These are phyloP conservation scores for Rhysida immarginata DNA, from an alignment of 1,140 invertebrate genomes.

Conservation along the genomic window DNA sequence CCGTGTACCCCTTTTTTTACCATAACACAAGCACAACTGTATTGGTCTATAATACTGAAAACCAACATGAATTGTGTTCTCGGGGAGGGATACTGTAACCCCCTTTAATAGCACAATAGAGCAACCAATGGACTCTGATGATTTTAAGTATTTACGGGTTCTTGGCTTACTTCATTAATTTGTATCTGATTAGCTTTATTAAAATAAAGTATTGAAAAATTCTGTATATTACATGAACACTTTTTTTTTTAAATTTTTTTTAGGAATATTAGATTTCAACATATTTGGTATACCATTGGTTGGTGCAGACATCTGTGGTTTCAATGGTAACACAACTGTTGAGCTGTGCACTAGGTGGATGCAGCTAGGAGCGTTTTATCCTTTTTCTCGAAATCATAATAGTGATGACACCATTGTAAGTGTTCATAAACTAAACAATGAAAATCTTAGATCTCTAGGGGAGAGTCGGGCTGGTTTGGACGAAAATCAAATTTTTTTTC, in stretches of 20 bases:
- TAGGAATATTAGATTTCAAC: slow-evolving; percentile 58
- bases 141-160: too few species aligned
- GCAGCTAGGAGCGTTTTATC: slow-evolving; percentile 53
- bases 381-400: slow-evolving; percentile 72
- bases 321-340: slow-evolving; percentile 54
- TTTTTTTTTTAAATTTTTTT: slow-evolving; percentile 16
- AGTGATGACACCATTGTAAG: slow-evolving; percentile 49
- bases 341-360: slow-evolving; percentile 61
- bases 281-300: slow-evolving; percentile 72
- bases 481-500: neutral
- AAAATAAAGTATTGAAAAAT: too few species aligned
- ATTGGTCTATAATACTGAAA: too few species aligned
- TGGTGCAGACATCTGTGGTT: slow-evolving; percentile 83
- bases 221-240: too few species aligned
- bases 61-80: too few species aligned
- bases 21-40: too few species aligned
- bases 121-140: too few species aligned
- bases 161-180: too few species aligned
- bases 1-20: too few species aligned
- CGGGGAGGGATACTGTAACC: too few species aligned
- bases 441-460: neutral
- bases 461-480: neutral
- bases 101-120: too few species aligned
- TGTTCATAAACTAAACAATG: slow-evolving; percentile 8
- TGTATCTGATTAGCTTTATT: too few species aligned